Evolutionary conservation across 2,113 vertebrate genomes (phyloP).

Genomic region (Hemiprocne comata): DNA sequence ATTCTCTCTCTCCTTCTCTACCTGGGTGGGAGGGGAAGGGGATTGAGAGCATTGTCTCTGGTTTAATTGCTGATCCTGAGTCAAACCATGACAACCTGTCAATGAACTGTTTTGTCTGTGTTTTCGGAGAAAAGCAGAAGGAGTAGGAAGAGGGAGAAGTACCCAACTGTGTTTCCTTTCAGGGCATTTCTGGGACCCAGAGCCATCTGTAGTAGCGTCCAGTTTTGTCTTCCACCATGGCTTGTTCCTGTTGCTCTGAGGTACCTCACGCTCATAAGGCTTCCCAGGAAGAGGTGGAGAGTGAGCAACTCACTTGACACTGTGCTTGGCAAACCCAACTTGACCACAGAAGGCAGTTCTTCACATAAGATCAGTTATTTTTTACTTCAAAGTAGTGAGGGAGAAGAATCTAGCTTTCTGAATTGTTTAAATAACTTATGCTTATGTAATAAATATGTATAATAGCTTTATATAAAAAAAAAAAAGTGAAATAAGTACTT

Average conservation of each 20-base stretch:
- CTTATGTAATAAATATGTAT: accelerated
- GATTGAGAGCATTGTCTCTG: no score
- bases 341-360: not conserved
- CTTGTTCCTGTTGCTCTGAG: not conserved
- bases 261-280: not conserved
- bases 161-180: not conserved
- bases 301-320: not conserved
- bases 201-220: not conserved
- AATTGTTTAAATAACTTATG: not conserved
- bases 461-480: not conserved
- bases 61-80: no score
- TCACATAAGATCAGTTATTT: not conserved
- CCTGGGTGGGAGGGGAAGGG: no score
- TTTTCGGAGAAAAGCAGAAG: no score
- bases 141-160: not conserved
- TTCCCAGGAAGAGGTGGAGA: not conserved
- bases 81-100: no score
- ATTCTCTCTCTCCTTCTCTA: no score
- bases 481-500: not conserved
- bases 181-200: not conserved
- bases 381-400: not conserved
- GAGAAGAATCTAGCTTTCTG: not conserved
- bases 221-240: not conserved
- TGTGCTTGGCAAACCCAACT: not conserved
- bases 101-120: not conserved